Conservation (phyloP, 1,140 invertebrate genomes). For the Drosophila arizonae region DNA sequence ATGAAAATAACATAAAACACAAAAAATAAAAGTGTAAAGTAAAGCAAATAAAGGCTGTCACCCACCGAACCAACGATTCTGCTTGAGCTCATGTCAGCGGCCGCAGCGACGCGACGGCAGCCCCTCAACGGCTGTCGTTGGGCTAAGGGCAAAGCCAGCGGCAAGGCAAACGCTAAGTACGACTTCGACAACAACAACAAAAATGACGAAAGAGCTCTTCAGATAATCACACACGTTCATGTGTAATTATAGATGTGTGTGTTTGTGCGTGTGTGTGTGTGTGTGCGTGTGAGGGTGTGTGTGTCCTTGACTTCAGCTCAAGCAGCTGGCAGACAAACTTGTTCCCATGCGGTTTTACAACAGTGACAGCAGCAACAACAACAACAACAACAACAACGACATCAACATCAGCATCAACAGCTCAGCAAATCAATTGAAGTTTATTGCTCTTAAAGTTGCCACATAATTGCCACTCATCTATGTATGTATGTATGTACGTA, state of each 20-base stretch:
- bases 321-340: not conserved
- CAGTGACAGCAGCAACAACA: conserved; percentile 2
- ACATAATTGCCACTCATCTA: conserved; percentile 2
- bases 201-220: conserved; percentile 8
- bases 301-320: conserved; percentile 16
- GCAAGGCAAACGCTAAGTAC: conserved; percentile 10
- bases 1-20: not conserved
- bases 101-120: not conserved
- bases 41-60: not conserved
- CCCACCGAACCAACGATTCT: no score
- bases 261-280: not conserved
- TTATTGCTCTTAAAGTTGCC: conserved; percentile 16
- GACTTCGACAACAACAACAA: conserved; percentile 3
- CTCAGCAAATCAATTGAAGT: conserved; percentile 6
- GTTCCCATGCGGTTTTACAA: conserved; percentile 2
- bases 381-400: not conserved
- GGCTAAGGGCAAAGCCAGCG: not conserved
- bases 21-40: not conserved
- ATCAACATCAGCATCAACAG: not conserved
- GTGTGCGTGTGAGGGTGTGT: not conserved
- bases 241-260: conserved; percentile 11
- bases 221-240: conserved; percentile 21
- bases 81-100: no score
- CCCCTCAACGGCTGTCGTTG: not conserved
- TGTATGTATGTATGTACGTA: not conserved